Percentiles rank a stretch among this genome's conserved stretches.
Evolutionary conservation across 2,797 vertebrate genomes (phyloP).

Genomic region (Microctenopoma lineatum): DNA sequence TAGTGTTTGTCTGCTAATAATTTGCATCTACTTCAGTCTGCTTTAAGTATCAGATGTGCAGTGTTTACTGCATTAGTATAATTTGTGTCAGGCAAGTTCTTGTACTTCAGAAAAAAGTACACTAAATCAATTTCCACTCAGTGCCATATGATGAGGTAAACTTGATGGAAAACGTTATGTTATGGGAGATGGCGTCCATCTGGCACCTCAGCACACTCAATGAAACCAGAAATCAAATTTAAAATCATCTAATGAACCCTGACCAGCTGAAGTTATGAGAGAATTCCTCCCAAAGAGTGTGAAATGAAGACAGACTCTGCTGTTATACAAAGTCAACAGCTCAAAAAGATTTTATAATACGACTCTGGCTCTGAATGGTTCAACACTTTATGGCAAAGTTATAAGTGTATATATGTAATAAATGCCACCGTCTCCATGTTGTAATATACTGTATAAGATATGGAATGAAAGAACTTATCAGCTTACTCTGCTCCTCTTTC

Average conservation of each 20-base stretch:
- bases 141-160: slow-evolving; percentile 20
- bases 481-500: neutral
- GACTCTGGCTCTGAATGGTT: neutral
- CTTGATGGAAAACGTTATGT: slow-evolving; percentile 30
- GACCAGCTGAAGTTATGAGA: slow-evolving; percentile 21
- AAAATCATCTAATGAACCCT: slow-evolving; percentile 43
- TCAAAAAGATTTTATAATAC: slow-evolving; percentile 16
- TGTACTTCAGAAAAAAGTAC: slow-evolving; percentile 20
- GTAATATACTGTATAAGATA: neutral
- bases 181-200: slow-evolving; percentile 36
- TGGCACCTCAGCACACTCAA: slow-evolving; percentile 33
- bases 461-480: neutral
- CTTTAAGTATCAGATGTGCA: slow-evolving; percentile 33
- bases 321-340: slow-evolving; percentile 15
- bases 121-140: slow-evolving; percentile 21
- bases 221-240: slow-evolving; percentile 39
- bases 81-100: slow-evolving; percentile 3
- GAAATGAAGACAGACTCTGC: slow-evolving; percentile 23
- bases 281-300: slow-evolving; percentile 22
- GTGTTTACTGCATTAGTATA: slow-evolving; percentile 23
- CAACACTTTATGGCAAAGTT: neutral
- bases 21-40: slow-evolving; percentile 50
- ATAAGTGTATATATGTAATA: neutral
- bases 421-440: neutral
- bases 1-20: slow-evolving; percentile 22